Conservation (phyloP, 2,113 vertebrate genomes). For the Corydoras sp. region DNA sequence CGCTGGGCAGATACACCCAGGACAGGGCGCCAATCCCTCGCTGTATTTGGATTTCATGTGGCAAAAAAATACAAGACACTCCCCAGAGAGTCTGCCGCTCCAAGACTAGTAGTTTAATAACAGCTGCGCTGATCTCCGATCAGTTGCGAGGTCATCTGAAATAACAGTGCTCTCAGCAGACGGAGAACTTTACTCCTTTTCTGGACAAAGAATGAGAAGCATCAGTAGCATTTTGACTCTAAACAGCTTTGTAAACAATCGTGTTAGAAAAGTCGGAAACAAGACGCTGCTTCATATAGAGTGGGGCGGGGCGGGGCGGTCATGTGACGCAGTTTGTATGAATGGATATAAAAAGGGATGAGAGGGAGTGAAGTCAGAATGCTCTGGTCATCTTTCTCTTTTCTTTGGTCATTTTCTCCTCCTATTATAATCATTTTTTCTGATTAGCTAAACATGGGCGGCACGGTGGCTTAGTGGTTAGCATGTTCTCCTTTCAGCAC, state of each 20-base stretch:
- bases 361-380: neutral
- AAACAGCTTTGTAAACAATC: slow-evolving; percentile 10
- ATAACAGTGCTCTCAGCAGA: neutral
- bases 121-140: neutral
- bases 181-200: slow-evolving; percentile 16
- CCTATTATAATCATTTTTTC: neutral
- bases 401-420: neutral
- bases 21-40: no score
- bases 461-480: no score
- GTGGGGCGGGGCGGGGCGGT: neutral
- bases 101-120: neutral
- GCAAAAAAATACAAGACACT: no score
- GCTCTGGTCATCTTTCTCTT: neutral
- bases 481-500: no score
- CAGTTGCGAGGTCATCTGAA: neutral
- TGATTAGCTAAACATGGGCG: slow-evolving; percentile 3
- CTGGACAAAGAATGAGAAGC: slow-evolving; percentile 30
- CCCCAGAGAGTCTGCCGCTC: no score
- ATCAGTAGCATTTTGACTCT: slow-evolving; percentile 19
- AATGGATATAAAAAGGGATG: slow-evolving; percentile 11
- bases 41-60: no score
- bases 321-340: neutral
- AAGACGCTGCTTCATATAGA: neutral
- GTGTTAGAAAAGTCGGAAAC: neutral
- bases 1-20: no score